A percentile compares a stretch with the other conserved stretches of the same genome.
These are phyloP conservation scores for Hemistola chrysoprasaria DNA, from an alignment of 2,888 invertebrate species.

Conservation along the genomic window DNA sequence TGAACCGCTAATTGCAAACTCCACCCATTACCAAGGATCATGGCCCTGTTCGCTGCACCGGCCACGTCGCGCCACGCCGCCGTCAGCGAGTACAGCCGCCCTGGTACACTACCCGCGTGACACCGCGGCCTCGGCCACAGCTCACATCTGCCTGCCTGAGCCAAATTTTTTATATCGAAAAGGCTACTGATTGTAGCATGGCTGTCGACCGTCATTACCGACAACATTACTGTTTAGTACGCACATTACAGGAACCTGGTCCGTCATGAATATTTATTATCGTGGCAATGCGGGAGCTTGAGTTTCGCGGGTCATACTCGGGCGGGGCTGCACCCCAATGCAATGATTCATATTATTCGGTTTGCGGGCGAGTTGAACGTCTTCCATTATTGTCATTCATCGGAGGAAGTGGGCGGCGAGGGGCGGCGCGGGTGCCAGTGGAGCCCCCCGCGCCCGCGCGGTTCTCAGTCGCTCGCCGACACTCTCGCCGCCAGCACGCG, in stretches of 20 bases:
- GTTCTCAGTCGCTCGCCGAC: slow-evolving; percentile 82
- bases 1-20: slow-evolving; percentile 63
- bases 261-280: slow-evolving; percentile 62
- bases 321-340: slow-evolving; percentile 81
- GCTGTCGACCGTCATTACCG: slow-evolving; percentile 12
- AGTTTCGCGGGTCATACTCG: slow-evolving; percentile 68
- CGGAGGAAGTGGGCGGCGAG: slow-evolving; percentile 80
- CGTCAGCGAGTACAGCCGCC: not conserved
- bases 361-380: slow-evolving; percentile 82
- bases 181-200: too few species aligned
- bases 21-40: slow-evolving; percentile 34
- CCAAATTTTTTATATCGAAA: too few species aligned
- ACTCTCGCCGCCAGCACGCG: slow-evolving; percentile 76
- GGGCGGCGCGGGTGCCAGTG: slow-evolving; percentile 72
- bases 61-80: slow-evolving; percentile 18
- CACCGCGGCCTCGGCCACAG: slow-evolving; percentile 19
- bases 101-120: slow-evolving; percentile 28
- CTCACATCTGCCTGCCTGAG: slow-evolving; percentile 5
- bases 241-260: slow-evolving; percentile 45
- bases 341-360: slow-evolving; percentile 82
- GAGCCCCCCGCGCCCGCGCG: slow-evolving; percentile 71
- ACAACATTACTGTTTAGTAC: slow-evolving; percentile 18
- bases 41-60: slow-evolving; percentile 12
- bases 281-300: slow-evolving; percentile 42
- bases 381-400: slow-evolving; percentile 83